Base-by-base conservation (phyloP, 1,140 invertebrate species). In the Hylaeus volcanicus region DNA sequence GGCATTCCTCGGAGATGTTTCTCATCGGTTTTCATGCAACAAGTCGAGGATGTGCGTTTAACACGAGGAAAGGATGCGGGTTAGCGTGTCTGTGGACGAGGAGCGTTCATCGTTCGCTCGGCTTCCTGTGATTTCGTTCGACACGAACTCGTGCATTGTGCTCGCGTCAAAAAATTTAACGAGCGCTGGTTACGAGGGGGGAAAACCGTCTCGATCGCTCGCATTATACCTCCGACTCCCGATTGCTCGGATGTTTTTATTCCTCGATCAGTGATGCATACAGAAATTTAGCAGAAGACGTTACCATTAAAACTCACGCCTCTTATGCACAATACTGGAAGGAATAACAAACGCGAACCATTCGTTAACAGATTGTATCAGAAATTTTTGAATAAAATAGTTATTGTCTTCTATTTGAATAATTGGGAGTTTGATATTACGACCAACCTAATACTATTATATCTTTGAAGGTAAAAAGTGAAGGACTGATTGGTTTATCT, bases 51-150 rank as follows among this genome's bases (percentile, higher is more conserved):
- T 41, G 60, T 61, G 37, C 60, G 15, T 0, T 11, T 5, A 4
- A 39, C 70, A 11, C 11, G 48, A 61, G 9, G 6, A 11, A 43
- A 76, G 37, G 66, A 77, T 77, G 56, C 75, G 66, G 56, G 75
- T 77, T 61, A 69, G 74, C 65, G 74, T 76, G 75, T 71, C 66
- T 61, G 8, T 51, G 0, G 0, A 41, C 39, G 9, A 45, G 51
- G 58, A 39, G 9, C 51, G 51, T 37, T 56, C 41, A 26, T 4
- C 5, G 5, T 53, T 53, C 37, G 0, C 5, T 12, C 51, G 26
- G 14, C 65, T 69, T 71, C 66, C 39, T 45, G 26, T 39, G 51
- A 51, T 51, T 51, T 12, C 58, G 58, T 45, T 61, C 65, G 53
- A 48, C 48, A 37, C 64, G 51, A 55, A 6, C 60, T 26, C 26